phyloP scores from a whole-genome alignment of 2,797 vertebrate genomes.

The Florisuga fusca region DNA sequence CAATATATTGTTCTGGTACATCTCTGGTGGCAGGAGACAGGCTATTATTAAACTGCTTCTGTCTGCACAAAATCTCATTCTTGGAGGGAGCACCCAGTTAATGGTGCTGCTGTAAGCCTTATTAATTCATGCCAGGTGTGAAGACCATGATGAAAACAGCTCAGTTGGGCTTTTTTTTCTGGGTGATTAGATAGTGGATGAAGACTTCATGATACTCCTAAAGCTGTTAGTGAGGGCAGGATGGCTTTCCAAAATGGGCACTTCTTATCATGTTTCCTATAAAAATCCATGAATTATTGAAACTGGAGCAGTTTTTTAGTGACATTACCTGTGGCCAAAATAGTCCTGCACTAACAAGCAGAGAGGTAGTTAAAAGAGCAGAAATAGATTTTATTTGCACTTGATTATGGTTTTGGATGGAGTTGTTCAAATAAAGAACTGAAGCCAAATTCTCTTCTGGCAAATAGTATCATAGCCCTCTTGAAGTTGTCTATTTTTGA shows the following conservation, averaged over 20 bases:
- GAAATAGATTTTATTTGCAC: not conserved
- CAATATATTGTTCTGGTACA: not conserved
- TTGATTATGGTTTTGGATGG: not conserved
- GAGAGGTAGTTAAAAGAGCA: not conserved
- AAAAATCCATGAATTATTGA: not conserved
- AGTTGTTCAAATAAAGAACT: not conserved
- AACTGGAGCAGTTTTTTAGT: not conserved
- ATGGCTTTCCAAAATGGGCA: not conserved
- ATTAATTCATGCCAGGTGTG: not conserved
- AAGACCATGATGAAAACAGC: not conserved
- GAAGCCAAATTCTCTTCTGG: not conserved
- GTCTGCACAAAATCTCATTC: not conserved
- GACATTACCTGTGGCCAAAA: not conserved
- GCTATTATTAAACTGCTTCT: not conserved
- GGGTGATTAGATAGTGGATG: accelerated
- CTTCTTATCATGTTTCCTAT: not conserved
- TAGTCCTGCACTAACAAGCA: not conserved
- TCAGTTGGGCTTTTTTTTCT: not conserved
- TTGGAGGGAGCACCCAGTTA: not conserved
- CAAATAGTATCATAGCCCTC: not conserved
- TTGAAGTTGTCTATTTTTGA: not conserved
- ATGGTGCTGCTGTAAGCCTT: not conserved
- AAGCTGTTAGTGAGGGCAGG: not conserved
- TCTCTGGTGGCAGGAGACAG: not conserved
- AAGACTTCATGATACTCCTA: not conserved